Evolutionary conservation across 2,888 invertebrate genomes (phyloP), one percentile per base, ranked within the genome.

Genomic region (Panzeria rudis): DNA sequence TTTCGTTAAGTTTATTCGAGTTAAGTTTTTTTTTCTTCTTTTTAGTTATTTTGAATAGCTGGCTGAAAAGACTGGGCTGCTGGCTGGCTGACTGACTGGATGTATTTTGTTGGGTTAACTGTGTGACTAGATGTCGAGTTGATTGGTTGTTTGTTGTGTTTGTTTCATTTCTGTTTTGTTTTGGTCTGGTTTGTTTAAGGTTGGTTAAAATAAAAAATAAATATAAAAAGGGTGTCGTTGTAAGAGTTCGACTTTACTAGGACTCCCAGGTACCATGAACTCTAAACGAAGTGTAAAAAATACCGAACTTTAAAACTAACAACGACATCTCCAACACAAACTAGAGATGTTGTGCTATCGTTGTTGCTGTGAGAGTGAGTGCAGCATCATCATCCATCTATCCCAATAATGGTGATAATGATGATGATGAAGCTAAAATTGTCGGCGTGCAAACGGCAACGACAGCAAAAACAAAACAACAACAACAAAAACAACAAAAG

Each of bases 261-360:
- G 76, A 77, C 85, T 75, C 73, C 78, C 78, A 78, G 82, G 71
- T 83, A 54, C 82, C 85, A 82, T 85, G 82, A 85, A 82, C 85
- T 83, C 82, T 82, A 85, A 85, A 85, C 85, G 85, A 85, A 85
- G 84, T 85, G 75, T 82, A 79, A 83, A 78, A 85, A 79, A 83
- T 85, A 75, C 75, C 85, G 82, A 85, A 85, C 82, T 81, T 85
- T 54, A 69, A 75, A 76, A 81, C 62, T 59, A 86, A 71, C 50
- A 71, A 64, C 38, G 17, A 61, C 59, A 71, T 29, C 47, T 71
- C 23, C 72, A 66, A 73, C 41, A 69, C 47, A 56, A 44, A 44
- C 62, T 38, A 61, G 32, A 73, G 68, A 47, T 61, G 73, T 54
- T 64, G 54, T 11, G 69, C 69, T 56, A 59, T 29, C 38, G 17